phyloP scores from a whole-genome alignment of 2,888 invertebrate species.

The Drosophila pegasa region DNA sequence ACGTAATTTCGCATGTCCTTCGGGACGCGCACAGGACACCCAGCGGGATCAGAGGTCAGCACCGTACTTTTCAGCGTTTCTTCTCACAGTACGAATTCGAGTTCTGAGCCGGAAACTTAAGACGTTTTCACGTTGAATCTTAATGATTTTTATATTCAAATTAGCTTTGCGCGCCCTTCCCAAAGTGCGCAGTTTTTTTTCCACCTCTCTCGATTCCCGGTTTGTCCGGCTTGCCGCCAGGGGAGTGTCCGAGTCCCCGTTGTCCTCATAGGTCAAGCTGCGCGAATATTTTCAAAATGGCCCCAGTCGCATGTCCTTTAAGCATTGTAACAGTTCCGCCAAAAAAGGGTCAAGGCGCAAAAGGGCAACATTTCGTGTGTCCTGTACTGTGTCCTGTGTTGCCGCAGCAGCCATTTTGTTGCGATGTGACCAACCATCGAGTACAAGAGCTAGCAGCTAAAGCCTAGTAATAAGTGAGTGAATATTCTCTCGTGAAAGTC shows the following conservation, averaged over 20 bases:
- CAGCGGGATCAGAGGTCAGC: conserved; percentile 82
- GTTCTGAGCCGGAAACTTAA: conserved; percentile 68
- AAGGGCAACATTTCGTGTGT: conserved; percentile 55
- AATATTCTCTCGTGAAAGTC: not conserved
- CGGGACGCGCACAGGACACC: conserved; percentile 42
- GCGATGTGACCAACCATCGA: conserved; percentile 39
- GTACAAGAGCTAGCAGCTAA: not conserved
- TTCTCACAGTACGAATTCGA: conserved; percentile 76
- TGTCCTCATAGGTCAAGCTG: conserved; percentile 60
- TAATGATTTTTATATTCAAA: conserved; percentile 82
- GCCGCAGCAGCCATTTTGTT: conserved; percentile 60
- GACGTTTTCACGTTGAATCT: conserved; percentile 79
- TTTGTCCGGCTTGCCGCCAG: conserved; percentile 44
- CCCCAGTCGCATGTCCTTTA: conserved; percentile 47
- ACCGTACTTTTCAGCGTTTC: conserved; percentile 82
- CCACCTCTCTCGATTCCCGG: conserved; percentile 37
- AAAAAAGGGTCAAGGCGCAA: conserved; percentile 62
- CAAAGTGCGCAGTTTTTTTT: conserved; percentile 35
- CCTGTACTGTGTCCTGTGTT: conserved; percentile 38
- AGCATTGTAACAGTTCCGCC: conserved; percentile 45
- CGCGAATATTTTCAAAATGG: conserved; percentile 67
- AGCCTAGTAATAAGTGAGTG: not conserved
- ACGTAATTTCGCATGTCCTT: conserved; percentile 68
- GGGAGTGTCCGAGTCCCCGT: conserved; percentile 62
- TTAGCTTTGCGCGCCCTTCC: conserved; percentile 66